Conservation (phyloP, 2,888 invertebrate species). For the Danaus chrysippus region DNA sequence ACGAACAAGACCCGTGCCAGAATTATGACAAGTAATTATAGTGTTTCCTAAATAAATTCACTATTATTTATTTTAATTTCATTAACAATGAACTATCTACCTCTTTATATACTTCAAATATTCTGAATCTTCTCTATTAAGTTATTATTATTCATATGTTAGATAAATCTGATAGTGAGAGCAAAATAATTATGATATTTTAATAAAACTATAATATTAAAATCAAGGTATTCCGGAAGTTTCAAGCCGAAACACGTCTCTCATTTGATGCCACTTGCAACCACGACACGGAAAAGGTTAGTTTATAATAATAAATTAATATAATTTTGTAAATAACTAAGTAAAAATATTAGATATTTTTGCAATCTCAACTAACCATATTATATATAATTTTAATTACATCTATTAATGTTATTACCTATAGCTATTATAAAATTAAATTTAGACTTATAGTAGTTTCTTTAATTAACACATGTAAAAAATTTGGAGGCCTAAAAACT, state of each 20-base stretch:
- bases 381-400: no score
- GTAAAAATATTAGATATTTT: not conserved
- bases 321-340: not conserved
- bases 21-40: slow-evolving; percentile 44
- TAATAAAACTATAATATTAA: not conserved
- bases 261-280: not conserved
- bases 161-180: no score
- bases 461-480: no score
- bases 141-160: no score
- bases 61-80: slow-evolving; percentile 1
- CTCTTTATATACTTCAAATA: no score
- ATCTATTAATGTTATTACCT: no score
- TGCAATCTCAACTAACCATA: no score
- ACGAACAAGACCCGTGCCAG: slow-evolving; percentile 57
- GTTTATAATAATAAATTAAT: not conserved
- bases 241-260: not conserved
- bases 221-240: not conserved
- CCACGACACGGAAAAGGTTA: slow-evolving; percentile 4
- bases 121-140: no score
- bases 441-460: no score
- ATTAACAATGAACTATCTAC: not conserved
- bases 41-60: slow-evolving; percentile 14
- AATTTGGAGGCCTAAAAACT: no score
- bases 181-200: no score
- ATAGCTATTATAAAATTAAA: no score